Base-by-base conservation (phyloP, 2,797 vertebrate genomes). In the Ptychobarbus kaznakovi region DNA sequence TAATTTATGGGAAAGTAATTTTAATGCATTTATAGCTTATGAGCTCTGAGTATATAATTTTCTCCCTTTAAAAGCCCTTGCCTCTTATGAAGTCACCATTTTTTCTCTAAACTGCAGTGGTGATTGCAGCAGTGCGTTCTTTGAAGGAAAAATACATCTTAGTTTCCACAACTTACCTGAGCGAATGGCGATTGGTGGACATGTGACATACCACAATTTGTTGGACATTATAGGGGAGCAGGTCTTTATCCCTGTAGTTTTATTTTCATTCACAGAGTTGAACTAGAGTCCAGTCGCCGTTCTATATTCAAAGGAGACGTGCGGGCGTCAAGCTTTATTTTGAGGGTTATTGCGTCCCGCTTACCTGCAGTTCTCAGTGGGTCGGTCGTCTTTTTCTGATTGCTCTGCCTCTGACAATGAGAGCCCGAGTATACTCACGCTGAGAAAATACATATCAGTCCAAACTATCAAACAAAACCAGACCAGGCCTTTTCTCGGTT, bases 401-500 rank as follows among this genome's bases (percentile, higher is more conserved):
- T 63, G 51, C 77, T 74, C 40, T 58, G 28, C 75, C 11, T 69
- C 83, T 69, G 35, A 78, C 75, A 84, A 70, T 79, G 75, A 84
- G 75, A 35, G 74, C 40, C 51, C 44, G 76, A 72, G 75, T 84
- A 65, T 73, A n/a, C 32, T 65, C 83, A 80, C 1, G 44, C 83
- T 85, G 83, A 80, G 77, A 85, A 73, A 85, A 80, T 80, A 70
- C 65, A 84, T 79, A 80, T 85, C 68, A 73, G 77, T 73, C 66
- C 53, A 80, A 79, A 80, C 40, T 63, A 80, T 61, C 68, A 73
- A 65, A 85, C 77, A 80, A 73, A 80, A 85, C 68, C 68, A 46
- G 51, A 53, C 65, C 40, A 25, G 53, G 28, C 51, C 83, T 80
- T 80, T 73, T 80, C 22, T 38, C 9, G 12, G 22, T 22, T 61